Percentiles rank a stretch among this genome's conserved stretches.
These are phyloP conservation scores for Lathronympha strigana DNA, from an alignment of 2,888 invertebrate species.

Conservation along the genomic window DNA sequence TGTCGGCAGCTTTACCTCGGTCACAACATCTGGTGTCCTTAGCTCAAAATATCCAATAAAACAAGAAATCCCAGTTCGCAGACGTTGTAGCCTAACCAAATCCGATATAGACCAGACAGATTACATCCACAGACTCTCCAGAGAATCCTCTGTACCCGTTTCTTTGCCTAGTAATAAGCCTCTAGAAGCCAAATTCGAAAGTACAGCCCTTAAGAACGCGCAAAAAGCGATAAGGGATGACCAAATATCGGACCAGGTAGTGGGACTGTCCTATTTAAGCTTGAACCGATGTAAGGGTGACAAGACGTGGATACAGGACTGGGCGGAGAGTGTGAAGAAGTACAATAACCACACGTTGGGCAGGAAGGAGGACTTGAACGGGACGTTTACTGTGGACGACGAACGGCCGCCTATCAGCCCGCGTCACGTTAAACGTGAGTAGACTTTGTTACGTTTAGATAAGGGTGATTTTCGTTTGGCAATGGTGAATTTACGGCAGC, in stretches of 20 bases:
- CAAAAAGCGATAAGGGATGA: constrained; percentile 70
- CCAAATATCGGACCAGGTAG: constrained; percentile 66
- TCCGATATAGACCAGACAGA: constrained; percentile 88
- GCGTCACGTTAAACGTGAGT: constrained; percentile 75
- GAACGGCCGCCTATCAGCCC: constrained; percentile 76
- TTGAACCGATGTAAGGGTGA: constrained; percentile 80
- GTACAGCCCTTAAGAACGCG: constrained; percentile 70
- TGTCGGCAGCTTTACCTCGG: constrained; percentile 87
- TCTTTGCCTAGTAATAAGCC: constrained; percentile 67
- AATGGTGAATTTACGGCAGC: background rate
- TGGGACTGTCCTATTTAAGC: constrained; percentile 77
- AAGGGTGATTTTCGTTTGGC: background rate
- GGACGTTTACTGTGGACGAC: constrained; percentile 55
- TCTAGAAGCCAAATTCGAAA: constrained; percentile 69
- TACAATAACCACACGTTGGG: constrained; percentile 72
- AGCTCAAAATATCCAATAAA: constrained; percentile 77
- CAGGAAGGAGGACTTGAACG: constrained; percentile 54
- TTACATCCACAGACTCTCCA: constrained; percentile 77
- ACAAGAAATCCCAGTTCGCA: constrained; percentile 60
- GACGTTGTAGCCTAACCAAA: constrained; percentile 86
- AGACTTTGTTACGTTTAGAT: background rate
- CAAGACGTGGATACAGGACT: constrained; percentile 86
- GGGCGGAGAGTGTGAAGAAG: constrained; percentile 86
- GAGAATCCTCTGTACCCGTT: constrained; percentile 77
- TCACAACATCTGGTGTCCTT: constrained; percentile 88